Evolutionary conservation across 2,888 invertebrate species (phyloP).

Genomic region (Tridacna gigas): DNA sequence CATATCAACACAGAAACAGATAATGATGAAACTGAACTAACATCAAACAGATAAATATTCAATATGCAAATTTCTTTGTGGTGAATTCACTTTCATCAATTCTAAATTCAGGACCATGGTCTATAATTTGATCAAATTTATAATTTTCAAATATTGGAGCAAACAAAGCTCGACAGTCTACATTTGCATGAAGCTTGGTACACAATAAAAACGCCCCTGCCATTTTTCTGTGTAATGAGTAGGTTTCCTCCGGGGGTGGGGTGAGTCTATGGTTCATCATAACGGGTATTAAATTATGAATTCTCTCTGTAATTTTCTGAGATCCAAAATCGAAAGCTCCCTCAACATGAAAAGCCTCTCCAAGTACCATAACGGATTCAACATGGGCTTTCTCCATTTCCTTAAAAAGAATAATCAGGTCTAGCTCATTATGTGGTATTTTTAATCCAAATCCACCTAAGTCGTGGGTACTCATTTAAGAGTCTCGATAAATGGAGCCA

Average conservation of each 20-base stretch:
- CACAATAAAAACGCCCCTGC: conserved; percentile 97
- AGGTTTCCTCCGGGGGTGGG: conserved; percentile 99
- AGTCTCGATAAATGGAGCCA: no score
- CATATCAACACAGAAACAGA: no score
- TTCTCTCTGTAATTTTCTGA: conserved; percentile 92
- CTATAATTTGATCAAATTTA: conserved; percentile 62
- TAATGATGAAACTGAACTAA: no score
- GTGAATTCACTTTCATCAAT: conserved; percentile 20
- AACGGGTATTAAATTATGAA: conserved; percentile 94
- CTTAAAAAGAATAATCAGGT: conserved; percentile 80
- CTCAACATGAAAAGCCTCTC: conserved; percentile 93
- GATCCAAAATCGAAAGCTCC: conserved; percentile 95
- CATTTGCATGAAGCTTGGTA: conserved; percentile 92
- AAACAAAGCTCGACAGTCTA: conserved; percentile 94
- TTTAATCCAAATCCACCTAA: no score
- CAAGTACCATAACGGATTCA: conserved; percentile 98
- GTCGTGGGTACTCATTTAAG: no score
- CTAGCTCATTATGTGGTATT: no score
- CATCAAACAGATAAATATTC: neutral
- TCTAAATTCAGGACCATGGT: conserved; percentile 23
- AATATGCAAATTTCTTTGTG: conserved; percentile 24
- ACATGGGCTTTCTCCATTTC: conserved; percentile 98
- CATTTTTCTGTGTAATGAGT: conserved; percentile 98
- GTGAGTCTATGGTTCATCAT: conserved; percentile 97
- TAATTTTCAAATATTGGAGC: conserved; percentile 91